Base-by-base conservation (phyloP, 2,113 vertebrate species). In the Numenius arquata region DNA sequence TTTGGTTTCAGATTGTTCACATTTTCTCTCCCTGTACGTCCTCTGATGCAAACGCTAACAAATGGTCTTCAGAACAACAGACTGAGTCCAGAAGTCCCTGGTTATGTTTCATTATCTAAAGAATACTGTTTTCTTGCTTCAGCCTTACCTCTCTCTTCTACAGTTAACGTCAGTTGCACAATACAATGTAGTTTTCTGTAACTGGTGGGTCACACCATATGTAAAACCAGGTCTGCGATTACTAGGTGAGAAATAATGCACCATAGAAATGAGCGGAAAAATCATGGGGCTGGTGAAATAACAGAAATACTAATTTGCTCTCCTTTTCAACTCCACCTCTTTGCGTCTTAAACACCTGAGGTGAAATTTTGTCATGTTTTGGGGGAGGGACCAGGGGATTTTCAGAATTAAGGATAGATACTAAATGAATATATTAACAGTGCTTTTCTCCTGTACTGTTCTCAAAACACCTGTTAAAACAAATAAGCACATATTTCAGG, bases 381-480 rank as follows among this genome's bases (percentile, higher is more conserved):
- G 29, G 53, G 6, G 29, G 27, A 86, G 82, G 29, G 22, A 45
- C 17, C 55, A 73, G 25, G 36, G 34, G 6, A 38, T 77, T 91
- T 96, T 90, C 92, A 86, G 71, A 93, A 95, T 94, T 89, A 63
- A 95, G 47, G 59, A 53, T 34, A 93, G 85, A 71, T 92, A 77
- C 34, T 32, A 73, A 90, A 81, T 94, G 80, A 96, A 96, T 95
- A 73, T 92, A 95, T 93, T 97, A 88, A 76, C 79, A 92, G 77
- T 75, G 90, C 43, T 95, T 96, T 97, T 95, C 66, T 85, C 84
- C 92, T 90, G 86, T 92, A 79, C 95, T 90, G 77, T 85, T 96
- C 94, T 93, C 81, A 81, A 95, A 96, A 95, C 95, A 97, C 94
- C 96, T 96, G 93, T 91, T 89, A 93, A 97, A 75, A 78, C 93